These are phyloP conservation scores for Thunnus maccoyii DNA, from an alignment of 2,113 vertebrate genomes.

Conservation along the genomic window DNA sequence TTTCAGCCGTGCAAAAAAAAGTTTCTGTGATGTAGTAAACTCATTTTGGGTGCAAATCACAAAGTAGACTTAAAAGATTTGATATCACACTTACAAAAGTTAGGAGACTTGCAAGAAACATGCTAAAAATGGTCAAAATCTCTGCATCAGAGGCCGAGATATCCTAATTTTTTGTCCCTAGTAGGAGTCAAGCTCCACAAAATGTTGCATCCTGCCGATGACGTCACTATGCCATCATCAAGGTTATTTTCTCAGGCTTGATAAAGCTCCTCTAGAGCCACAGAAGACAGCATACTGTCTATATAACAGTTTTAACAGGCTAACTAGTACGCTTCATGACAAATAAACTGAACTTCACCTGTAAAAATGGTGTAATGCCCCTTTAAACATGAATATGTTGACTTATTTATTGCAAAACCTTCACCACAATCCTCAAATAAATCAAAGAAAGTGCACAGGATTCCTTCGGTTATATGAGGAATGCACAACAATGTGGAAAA, in stretches of 20 bases:
- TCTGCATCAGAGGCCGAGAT: not conserved
- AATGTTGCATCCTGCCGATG: not conserved
- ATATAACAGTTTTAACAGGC: not conserved
- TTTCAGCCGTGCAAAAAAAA: not conserved
- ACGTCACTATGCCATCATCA: conserved; percentile 7
- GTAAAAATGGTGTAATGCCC: not conserved
- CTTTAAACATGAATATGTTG: not conserved
- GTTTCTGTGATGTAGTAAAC: not conserved
- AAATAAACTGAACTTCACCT: too few species aligned
- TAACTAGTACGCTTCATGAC: not conserved
- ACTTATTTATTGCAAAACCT: too few species aligned
- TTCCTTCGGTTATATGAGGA: not conserved
- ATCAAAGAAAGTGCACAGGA: not conserved
- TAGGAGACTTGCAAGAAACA: not conserved
- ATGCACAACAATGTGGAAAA: not conserved
- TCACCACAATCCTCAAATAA: not conserved
- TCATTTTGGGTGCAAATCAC: not conserved
- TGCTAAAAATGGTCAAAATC: not conserved
- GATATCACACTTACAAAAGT: not conserved
- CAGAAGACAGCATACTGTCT: not conserved
- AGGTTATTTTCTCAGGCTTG: not conserved
- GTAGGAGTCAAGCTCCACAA: not conserved
- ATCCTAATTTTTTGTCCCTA: not conserved
- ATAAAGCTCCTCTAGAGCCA: not conserved
- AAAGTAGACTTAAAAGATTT: not conserved